These are phyloP conservation scores for Chunga burmeisteri DNA, from an alignment of 2,113 vertebrate species.

Conservation along the genomic window DNA sequence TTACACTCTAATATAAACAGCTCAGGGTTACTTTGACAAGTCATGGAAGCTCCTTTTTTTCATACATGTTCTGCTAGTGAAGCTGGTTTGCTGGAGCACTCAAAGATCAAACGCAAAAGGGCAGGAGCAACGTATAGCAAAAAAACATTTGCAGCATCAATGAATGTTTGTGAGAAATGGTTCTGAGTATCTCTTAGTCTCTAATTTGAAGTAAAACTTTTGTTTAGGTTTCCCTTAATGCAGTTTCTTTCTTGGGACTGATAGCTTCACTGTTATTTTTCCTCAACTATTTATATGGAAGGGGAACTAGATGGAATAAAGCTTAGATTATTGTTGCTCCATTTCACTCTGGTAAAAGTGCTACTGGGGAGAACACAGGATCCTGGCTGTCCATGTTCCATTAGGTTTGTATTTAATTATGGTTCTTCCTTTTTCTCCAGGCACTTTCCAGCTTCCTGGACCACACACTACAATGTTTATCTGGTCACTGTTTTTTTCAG, in stretches of 20 bases:
- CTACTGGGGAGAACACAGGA: background rate
- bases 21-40: background rate
- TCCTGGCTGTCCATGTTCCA: slow-evolving; percentile 18
- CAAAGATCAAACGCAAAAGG: background rate
- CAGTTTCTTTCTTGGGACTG: background rate
- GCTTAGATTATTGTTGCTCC: slow-evolving; percentile 21
- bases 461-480: slow-evolving; percentile 60
- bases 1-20: background rate
- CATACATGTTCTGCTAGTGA: background rate
- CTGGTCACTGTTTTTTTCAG: slow-evolving; percentile 43
- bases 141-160: background rate
- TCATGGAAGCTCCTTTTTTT: background rate
- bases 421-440: slow-evolving; percentile 52
- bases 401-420: slow-evolving; percentile 63
- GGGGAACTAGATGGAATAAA: background rate
- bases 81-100: background rate
- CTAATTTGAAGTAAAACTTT: background rate
- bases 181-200: background rate
- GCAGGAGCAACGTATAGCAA: background rate
- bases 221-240: background rate
- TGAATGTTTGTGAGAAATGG: background rate
- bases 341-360: slow-evolving; percentile 35
- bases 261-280: background rate
- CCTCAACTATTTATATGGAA: background rate
- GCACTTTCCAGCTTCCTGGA: slow-evolving; percentile 56